Evolutionary conservation across 2,113 vertebrate species (phyloP).

Genomic region (Sigmodon hispidus): DNA sequence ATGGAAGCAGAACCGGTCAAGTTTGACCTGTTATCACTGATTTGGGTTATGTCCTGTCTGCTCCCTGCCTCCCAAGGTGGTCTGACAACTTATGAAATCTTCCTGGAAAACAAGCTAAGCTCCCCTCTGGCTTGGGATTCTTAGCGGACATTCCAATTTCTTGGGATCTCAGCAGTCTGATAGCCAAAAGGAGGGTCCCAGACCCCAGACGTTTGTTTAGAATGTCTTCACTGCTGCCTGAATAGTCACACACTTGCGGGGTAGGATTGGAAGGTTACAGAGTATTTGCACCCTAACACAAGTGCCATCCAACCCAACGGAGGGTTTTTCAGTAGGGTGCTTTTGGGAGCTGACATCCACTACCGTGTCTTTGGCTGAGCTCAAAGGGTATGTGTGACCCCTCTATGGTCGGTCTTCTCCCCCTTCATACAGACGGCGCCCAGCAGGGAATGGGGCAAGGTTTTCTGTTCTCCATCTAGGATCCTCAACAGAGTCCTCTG

Average conservation of each 20-base stretch:
- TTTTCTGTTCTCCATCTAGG: background rate
- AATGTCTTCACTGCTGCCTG: background rate
- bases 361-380: background rate
- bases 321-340: background rate
- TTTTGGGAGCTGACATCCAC: rapidly evolving
- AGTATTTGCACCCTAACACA: background rate
- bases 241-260: background rate
- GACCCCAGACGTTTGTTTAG: background rate
- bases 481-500: background rate
- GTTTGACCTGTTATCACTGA: background rate
- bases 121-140: background rate
- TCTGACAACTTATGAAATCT: background rate
- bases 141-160: background rate
- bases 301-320: background rate
- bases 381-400: background rate
- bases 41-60: too few species aligned
- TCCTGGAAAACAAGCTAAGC: background rate
- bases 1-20: background rate
- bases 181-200: background rate
- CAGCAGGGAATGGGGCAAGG: background rate
- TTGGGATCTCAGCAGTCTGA: background rate
- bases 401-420: background rate
- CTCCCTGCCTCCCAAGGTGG: too few species aligned
- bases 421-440: background rate
- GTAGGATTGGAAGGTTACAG: background rate